Base-by-base conservation (phyloP, 1,140 invertebrate genomes). In the Dysdera silvatica region DNA sequence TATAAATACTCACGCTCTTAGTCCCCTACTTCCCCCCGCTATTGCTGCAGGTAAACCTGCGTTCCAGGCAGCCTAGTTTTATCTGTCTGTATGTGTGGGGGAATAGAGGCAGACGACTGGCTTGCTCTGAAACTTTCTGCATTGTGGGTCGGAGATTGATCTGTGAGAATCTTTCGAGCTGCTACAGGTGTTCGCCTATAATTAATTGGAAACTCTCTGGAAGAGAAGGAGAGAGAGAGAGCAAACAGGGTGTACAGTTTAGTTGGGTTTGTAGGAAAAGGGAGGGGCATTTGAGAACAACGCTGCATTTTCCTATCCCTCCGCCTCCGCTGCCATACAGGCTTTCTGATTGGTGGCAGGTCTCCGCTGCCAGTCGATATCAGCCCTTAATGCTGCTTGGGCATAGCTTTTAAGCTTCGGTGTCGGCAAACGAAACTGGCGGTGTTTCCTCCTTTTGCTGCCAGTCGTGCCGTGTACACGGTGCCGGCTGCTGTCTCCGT, bases 81-180 rank as follows among this genome's bases (percentile, higher is more conserved):
- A n/a, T n/a, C n/a, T n/a, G n/a, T n/a, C n/a, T n/a, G n/a, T 14
- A 8, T 20, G 18, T 29, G 56, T 24, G 26, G 51, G 60, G 60
- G 60, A 45, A 56, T 49, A 45, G 35, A 61, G 52, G 49, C 59
- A 54, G 32, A 52, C 37, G 59, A 23, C 55, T 56, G 61, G 32
- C 40, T 35, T 41, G 40, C 29, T 41, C 61, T 32, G 33, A 37
- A 52, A 49, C 55, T 45, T 45, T 57, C 55, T 29, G 31, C 45
- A 35, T 58, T 48, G 56, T 58, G 48, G n/a, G n/a, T 48, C 51
- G 41, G 61, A 63, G 61, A 63, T 63, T 55, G 61, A 63, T 63
- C 61, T 48, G 53, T 63, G 61, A 35, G 61, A 63, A 63, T 45
- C 54, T 61, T 43, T 37, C 37, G 37, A 16, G 28, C 41, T 48